Evolutionary conservation across 2,113 vertebrate species (phyloP).

Genomic region (Panurus biarmicus): DNA sequence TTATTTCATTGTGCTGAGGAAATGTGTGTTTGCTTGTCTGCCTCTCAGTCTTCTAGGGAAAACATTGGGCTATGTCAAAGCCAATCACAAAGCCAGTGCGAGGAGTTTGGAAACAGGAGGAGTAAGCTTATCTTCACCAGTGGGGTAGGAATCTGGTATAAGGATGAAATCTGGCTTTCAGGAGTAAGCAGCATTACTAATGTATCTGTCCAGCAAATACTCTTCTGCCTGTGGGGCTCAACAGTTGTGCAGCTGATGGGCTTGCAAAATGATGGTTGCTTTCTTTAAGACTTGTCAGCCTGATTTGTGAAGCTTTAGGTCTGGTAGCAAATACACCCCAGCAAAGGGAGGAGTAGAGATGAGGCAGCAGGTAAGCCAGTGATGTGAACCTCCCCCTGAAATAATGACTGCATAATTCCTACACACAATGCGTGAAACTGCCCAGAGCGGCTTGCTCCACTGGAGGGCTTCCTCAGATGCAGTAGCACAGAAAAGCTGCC

Average conservation of each 20-base stretch:
- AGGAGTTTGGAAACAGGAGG: not conserved
- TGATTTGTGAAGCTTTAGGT: not conserved
- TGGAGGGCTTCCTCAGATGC: not conserved
- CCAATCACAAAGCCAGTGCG: not conserved
- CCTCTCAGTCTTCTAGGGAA: not conserved
- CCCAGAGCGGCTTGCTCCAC: not conserved
- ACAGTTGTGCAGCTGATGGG: not conserved
- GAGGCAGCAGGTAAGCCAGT: not conserved
- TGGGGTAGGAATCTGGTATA: not conserved
- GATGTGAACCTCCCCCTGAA: not conserved
- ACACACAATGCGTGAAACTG: not conserved
- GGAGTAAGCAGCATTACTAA: not conserved
- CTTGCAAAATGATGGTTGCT: not conserved
- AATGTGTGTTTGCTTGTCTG: not conserved
- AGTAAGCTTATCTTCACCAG: not conserved
- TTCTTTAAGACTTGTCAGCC: not conserved
- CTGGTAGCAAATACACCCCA: not conserved
- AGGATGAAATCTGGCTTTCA: not conserved
- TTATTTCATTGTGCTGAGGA: not conserved
- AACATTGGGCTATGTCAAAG: not conserved
- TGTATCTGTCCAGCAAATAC: not conserved
- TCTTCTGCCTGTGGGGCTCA: not conserved
- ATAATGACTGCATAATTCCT: not conserved
- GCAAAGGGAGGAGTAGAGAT: not conserved
- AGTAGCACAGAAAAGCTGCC: not conserved